Percentiles rank a stretch among this genome's conserved stretches.
Conservation (phyloP, 2,797 vertebrate species). For the Pseudocheirus occidentalis region DNA sequence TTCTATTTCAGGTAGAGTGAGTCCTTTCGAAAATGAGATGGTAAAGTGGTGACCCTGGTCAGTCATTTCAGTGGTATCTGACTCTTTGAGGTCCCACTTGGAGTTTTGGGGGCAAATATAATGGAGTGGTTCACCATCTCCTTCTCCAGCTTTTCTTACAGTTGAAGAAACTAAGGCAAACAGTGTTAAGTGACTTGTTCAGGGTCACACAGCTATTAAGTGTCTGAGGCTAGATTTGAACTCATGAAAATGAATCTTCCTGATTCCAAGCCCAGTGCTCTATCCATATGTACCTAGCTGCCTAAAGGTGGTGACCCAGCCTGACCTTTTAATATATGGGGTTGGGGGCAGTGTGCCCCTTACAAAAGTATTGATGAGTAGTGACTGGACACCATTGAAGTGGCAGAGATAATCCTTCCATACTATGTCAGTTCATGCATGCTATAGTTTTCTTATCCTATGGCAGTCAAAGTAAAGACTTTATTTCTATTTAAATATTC, state of each 20-base stretch:
- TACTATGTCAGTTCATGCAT: not conserved
- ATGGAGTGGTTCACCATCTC: not conserved
- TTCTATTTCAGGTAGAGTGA: not conserved
- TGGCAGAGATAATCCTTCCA: not conserved
- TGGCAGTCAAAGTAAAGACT: not conserved
- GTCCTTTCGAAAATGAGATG: not conserved
- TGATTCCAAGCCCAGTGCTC: not conserved
- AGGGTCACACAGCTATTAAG: not conserved
- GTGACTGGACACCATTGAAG: not conserved
- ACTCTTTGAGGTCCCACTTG: not conserved
- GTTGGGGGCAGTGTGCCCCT: not conserved
- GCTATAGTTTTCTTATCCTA: not conserved
- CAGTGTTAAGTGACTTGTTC: not conserved
- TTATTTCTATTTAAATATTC: not conserved
- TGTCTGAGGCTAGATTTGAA: not conserved
- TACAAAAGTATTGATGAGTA: not conserved
- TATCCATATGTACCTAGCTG: not conserved
- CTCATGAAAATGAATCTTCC: not conserved
- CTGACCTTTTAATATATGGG: not conserved
- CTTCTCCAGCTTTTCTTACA: not conserved
- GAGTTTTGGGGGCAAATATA: not conserved
- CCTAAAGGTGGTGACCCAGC: not conserved
- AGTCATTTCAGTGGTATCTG: not conserved
- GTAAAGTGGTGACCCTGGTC: not conserved
- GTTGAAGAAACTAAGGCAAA: not conserved